These are phyloP conservation scores for Pachypeltis micranthus DNA, from an alignment of 1,140 invertebrate genomes.

Conservation along the genomic window DNA sequence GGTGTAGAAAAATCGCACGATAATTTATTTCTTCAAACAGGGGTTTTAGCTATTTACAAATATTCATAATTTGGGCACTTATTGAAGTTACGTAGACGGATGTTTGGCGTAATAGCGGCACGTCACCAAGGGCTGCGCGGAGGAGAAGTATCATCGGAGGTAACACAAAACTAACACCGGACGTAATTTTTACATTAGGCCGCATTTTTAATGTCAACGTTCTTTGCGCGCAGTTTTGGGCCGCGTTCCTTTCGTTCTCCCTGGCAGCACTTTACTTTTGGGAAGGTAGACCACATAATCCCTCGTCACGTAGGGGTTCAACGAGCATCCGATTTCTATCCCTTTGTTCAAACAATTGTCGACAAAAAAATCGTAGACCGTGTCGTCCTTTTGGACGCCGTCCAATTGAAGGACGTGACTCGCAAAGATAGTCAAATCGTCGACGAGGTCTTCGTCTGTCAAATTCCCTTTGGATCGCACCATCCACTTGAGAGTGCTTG, in stretches of 20 bases:
- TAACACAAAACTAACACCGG: no score
- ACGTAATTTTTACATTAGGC: no score
- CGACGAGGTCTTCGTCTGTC: background rate
- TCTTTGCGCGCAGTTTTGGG: no score
- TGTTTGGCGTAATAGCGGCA: no score
- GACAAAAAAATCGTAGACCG: background rate
- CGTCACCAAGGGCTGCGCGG: no score
- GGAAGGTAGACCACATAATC: background rate
- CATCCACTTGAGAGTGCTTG: slow-evolving; percentile 1
- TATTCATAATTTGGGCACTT: no score
- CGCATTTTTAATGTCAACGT: no score
- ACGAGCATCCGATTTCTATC: background rate
- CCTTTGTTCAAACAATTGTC: background rate
- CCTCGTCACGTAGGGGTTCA: background rate
- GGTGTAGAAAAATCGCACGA: no score
- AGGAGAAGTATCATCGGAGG: no score
- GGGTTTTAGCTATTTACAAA: no score
- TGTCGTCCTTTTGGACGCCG: background rate
- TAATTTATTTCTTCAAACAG: no score
- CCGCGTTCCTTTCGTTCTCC: background rate
- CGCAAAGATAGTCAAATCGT: background rate
- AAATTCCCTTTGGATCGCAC: background rate
- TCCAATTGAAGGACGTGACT: background rate
- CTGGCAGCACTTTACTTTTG: background rate
- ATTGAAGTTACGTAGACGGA: no score